phyloP scores from a whole-genome alignment of 1,140 invertebrate species.

The Cotesia glomerata region DNA sequence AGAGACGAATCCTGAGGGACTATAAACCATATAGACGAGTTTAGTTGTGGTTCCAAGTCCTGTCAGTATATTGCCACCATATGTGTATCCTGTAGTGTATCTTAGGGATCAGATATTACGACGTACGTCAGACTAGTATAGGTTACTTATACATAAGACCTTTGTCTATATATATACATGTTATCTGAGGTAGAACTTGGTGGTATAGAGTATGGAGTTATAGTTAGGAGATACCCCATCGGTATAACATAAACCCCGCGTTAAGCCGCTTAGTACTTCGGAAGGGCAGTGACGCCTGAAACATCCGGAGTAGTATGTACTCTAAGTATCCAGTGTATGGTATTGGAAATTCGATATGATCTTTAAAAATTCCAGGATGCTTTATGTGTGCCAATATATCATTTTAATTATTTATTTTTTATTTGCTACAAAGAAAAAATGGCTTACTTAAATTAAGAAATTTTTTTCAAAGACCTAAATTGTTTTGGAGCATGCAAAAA shows the following conservation, averaged over 20 bases:
- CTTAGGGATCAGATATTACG: background rate
- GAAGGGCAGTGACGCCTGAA: constrained; percentile 61
- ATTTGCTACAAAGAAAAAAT: too few species aligned
- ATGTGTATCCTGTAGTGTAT: constrained; percentile 33
- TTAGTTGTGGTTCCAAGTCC: background rate
- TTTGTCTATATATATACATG: background rate
- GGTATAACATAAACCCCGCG: constrained; percentile 59
- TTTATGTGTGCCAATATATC: constrained; percentile 25
- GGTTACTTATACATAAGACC: constrained; percentile 8
- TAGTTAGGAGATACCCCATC: constrained; percentile 58
- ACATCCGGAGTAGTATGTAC: constrained; percentile 42
- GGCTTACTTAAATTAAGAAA: too few species aligned
- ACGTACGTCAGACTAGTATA: background rate
- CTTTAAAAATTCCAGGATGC: background rate
- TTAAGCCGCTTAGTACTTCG: constrained; percentile 61
- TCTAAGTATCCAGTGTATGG: background rate
- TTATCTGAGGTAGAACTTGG: constrained; percentile 47
- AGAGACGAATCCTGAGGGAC: background rate
- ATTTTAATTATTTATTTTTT: constrained; percentile 25
- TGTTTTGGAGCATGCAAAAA: too few species aligned
- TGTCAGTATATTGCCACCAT: constrained; percentile 46
- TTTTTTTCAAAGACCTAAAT: too few species aligned
- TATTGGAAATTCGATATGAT: constrained; percentile 19
- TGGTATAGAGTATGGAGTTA: constrained; percentile 39
- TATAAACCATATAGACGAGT: background rate